These are phyloP conservation scores for Sarcophaga bullata DNA, from an alignment of 1,140 invertebrate genomes.

Conservation along the genomic window DNA sequence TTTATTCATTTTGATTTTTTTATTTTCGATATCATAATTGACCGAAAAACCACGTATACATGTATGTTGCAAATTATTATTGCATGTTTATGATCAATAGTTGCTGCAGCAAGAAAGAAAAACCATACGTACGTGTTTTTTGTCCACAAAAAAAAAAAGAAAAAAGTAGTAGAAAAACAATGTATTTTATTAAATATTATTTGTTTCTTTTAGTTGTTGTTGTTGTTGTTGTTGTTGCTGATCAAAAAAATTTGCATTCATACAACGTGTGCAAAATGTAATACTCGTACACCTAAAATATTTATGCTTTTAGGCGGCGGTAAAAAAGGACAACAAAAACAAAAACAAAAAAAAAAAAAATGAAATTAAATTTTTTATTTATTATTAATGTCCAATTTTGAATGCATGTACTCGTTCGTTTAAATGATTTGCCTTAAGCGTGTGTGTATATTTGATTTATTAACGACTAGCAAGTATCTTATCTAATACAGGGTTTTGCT, in stretches of 20 bases:
- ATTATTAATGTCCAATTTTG: conserved; percentile 26
- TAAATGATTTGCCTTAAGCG: neutral
- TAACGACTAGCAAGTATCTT: no score
- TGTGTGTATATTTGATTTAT: no score
- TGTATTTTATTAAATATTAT: neutral
- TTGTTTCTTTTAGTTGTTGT: neutral
- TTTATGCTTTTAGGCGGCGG: neutral
- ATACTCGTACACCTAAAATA: neutral
- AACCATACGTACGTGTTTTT: neutral
- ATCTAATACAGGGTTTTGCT: no score
- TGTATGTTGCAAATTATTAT: conserved; percentile 23
- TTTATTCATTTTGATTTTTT: no score
- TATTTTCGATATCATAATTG: neutral
- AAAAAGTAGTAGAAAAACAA: neutral
- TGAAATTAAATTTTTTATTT: neutral
- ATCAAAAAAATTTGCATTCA: neutral
- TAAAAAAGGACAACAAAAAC: no score
- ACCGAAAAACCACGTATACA: neutral
- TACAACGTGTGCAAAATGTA: conserved; percentile 20
- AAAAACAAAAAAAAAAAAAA: no score
- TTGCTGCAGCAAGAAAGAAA: neutral
- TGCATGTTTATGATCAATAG: conserved; percentile 9
- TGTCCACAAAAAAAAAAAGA: neutral
- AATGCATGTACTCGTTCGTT: neutral
- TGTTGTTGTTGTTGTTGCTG: neutral